Evolutionary conservation across 1,140 invertebrate genomes (phyloP), one percentile per base, ranked within the genome.

Genomic region (Zaprionus inermis): DNA sequence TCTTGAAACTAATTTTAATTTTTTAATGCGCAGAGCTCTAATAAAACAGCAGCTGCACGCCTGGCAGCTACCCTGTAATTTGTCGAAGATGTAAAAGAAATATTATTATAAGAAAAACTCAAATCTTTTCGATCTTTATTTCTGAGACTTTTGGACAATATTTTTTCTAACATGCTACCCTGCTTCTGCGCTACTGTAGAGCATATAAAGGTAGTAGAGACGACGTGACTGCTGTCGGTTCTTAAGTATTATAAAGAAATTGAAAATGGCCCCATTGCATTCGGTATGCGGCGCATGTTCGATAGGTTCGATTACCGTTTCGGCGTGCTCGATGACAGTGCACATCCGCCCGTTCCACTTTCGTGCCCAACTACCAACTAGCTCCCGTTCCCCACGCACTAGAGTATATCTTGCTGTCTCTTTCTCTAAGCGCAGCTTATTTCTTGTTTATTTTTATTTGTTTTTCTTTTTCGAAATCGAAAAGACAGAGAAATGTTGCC

Each of bases 271-370:
- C 9, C 28, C 28, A 6, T 46, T 22, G 9, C 12, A 38, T 49
- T 55, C 18, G 28, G 24, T 44, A 69, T 73, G 57, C 71, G 5
- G 14, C 11, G 12, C 71, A 57, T 56, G 65, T 46, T 16, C 30
- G 20, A n/a, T 9, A 41, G 28, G 22, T 54, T n/a, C 32, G 16
- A 12, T 18, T 36, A 30, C 20, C n/a, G 30, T 22, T 71, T 67
- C 32, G 30, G 64, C n/a, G 56, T 11, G 2, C 51, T 54, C 34
- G 36, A 55, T 28, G 12, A 49, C 36, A 18, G 55, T 57, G 71
- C 24, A 86, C 83, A 79, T 85, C 81, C 81, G 81, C 72, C 86
- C 79, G 81, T 85, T 66, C 81, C 81, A 85, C 82, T 85, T 85
- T 86, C 82, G 52, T 72, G 72, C 16, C 10, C 20, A 44, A 44